Conservation (phyloP, 1,140 invertebrate genomes). For the Meloidogyne chitwoodi region DNA sequence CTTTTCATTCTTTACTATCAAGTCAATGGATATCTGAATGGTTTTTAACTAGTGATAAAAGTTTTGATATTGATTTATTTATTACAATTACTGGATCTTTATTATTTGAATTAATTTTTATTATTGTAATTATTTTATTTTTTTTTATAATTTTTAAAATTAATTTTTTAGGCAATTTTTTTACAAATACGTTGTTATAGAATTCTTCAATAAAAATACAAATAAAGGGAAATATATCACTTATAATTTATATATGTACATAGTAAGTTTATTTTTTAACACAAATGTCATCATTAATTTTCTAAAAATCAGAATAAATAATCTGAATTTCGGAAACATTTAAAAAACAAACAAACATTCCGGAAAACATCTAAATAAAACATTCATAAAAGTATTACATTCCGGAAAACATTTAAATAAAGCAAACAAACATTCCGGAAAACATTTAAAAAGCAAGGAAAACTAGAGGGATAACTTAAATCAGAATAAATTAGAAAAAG, state of each 20-base stretch:
- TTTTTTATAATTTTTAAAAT: not conserved
- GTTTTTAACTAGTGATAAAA: not conserved
- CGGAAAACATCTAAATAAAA: no score
- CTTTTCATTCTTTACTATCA: not conserved
- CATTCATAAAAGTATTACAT: no score
- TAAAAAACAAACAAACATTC: no score
- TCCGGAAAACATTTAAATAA: no score
- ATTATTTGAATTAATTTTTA: constrained; percentile 7
- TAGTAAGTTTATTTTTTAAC: no score
- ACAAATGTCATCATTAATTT: no score
- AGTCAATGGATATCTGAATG: constrained; percentile 8
- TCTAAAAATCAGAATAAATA: no score
- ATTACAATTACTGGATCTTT: constrained; percentile 5
- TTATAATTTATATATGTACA: not conserved
- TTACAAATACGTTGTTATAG: constrained; percentile 18
- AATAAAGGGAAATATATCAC: not conserved
- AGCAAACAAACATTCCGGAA: no score
- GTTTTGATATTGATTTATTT: constrained; percentile 7
- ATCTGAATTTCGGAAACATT: no score
- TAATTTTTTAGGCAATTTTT: constrained; percentile 17
- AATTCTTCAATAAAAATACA: not conserved
- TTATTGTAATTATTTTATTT: not conserved
- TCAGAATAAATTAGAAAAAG: no score
- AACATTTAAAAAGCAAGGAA: no score
- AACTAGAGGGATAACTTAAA: no score